Percentiles rank a stretch among this genome's conserved stretches.
phyloP scores from a whole-genome alignment of 2,888 invertebrate genomes.

The Epinotia nisella region DNA sequence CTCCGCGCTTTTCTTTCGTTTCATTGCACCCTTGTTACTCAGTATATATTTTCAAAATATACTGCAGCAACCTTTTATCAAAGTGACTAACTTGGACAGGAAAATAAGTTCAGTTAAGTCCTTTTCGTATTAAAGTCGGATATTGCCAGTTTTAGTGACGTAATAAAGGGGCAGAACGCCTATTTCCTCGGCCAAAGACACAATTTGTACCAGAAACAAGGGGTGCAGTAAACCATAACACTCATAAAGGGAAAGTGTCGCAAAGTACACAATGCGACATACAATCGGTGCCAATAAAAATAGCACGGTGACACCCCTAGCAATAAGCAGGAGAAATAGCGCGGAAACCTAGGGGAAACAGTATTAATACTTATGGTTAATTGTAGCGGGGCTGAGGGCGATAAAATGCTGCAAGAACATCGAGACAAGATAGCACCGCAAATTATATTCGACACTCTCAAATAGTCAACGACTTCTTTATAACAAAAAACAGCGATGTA shows the following conservation, averaged over 20 bases:
- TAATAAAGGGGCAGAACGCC: constrained; percentile 37
- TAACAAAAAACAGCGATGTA: no score
- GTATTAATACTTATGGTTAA: constrained; percentile 84
- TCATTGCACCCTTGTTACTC: constrained; percentile 17
- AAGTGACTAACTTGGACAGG: neutral
- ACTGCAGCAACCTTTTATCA: constrained; percentile 1
- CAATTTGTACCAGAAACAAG: constrained; percentile 48
- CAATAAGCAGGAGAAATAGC: constrained; percentile 81
- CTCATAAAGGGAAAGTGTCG: constrained; percentile 80
- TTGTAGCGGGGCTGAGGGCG: constrained; percentile 66
- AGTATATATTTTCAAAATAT: constrained; percentile 35
- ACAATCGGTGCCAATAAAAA: constrained; percentile 82
- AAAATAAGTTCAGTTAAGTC: neutral
- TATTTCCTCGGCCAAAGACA: constrained; percentile 45
- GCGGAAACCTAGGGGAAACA: constrained; percentile 81
- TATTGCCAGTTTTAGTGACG: constrained; percentile 41
- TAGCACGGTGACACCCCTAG: constrained; percentile 74
- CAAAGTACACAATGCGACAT: constrained; percentile 70
- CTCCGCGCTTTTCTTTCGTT: neutral
- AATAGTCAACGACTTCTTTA: no score
- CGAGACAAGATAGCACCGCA: neutral
- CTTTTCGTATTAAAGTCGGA: neutral
- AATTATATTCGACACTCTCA: neutral
- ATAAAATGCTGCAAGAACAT: constrained; percentile 61
- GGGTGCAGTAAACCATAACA: constrained; percentile 71